These are phyloP conservation scores for Pocillopora grandis DNA, from an alignment of 92 coral and sea anemone species.

Conservation along the genomic window DNA sequence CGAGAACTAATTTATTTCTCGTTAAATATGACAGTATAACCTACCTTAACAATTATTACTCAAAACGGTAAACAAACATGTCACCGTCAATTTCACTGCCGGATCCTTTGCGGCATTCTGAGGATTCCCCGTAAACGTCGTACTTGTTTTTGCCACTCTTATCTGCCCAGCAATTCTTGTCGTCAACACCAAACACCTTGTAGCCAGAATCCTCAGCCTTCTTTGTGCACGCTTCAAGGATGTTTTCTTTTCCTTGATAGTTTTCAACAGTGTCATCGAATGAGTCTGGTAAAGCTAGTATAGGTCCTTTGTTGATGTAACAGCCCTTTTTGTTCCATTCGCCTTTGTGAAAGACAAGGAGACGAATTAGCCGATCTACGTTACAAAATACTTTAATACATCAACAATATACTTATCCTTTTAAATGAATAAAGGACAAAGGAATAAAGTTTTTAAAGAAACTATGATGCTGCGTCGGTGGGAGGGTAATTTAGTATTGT, in stretches of 20 bases:
- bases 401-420: no score
- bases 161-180: conserved; percentile 9
- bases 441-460: no score
- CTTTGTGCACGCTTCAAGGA: background rate
- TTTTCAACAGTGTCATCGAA: background rate
- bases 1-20: no score
- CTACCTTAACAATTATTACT: background rate
- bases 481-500: no score
- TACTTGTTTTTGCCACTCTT: background rate
- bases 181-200: conserved; percentile 9
- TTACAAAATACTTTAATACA: no score
- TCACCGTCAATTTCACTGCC: background rate
- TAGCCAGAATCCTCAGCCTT: background rate
- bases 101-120: background rate
- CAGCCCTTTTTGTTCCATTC: background rate
- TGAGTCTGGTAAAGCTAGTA: background rate
- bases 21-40: background rate
- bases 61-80: conserved; percentile 9
- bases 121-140: background rate
- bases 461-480: no score
- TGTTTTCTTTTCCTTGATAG: conserved; percentile 3
- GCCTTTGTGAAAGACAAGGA: background rate
- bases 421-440: no score
- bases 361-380: background rate
- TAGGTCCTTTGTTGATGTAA: conserved; percentile 1